Percentiles rank a stretch among this genome's conserved stretches.
phyloP scores from a whole-genome alignment of 2,888 invertebrate species.

The Amphimallon solstitiale region DNA sequence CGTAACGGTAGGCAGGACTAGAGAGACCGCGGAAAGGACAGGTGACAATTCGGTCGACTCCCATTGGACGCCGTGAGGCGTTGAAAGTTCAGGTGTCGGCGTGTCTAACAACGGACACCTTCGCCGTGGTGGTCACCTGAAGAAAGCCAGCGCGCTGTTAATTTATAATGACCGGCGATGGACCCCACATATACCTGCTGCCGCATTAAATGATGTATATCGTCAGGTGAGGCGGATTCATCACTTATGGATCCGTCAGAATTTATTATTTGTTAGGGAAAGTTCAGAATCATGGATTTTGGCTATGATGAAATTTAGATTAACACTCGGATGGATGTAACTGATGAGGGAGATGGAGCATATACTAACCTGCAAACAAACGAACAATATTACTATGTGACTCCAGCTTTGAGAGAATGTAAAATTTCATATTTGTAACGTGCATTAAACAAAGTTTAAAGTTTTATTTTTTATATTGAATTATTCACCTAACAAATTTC shows the following conservation, averaged over 20 bases:
- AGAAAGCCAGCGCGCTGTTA: conserved; percentile 30
- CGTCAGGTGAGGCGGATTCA: conserved; percentile 57
- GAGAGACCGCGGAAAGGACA: conserved; percentile 54
- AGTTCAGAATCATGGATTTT: neutral
- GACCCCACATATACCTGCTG: conserved; percentile 11
- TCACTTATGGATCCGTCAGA: conserved; percentile 54
- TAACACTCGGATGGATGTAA: conserved; percentile 1
- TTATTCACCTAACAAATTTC: no score
- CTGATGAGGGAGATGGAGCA: neutral
- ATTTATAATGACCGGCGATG: conserved; percentile 21
- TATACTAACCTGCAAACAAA: no score
- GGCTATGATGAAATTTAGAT: conserved; percentile 30
- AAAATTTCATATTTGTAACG: no score
- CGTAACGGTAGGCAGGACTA: conserved; percentile 59
- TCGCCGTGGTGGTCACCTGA: conserved; percentile 54
- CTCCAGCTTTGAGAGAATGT: no score
- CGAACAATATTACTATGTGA: no score
- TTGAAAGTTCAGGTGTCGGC: conserved; percentile 42
- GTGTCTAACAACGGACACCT: conserved; percentile 52
- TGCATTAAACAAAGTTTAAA: no score
- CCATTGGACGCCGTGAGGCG: conserved; percentile 56
- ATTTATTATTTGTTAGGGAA: conserved; percentile 50
- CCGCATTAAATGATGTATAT: conserved; percentile 57
- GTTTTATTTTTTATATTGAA: no score
- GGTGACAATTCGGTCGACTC: conserved; percentile 61